These are phyloP conservation scores for Arremon brunneinucha DNA, from an alignment of 2,797 vertebrate species.

Conservation along the genomic window DNA sequence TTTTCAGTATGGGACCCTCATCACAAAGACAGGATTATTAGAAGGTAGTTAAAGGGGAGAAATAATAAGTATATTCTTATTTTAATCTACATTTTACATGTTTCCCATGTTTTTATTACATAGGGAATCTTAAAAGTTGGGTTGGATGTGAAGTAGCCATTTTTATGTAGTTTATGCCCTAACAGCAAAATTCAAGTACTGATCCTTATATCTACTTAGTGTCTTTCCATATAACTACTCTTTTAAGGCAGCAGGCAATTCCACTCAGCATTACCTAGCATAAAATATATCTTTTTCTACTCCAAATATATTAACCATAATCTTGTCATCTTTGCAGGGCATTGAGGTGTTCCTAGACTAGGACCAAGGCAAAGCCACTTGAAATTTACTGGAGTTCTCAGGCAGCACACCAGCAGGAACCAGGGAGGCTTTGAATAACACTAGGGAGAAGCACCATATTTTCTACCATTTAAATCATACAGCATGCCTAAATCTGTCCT, in stretches of 20 bases:
- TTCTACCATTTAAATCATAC: neutral
- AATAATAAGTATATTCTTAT: neutral
- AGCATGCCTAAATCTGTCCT: neutral
- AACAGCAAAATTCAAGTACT: neutral
- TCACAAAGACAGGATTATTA: neutral
- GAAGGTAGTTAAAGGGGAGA: neutral
- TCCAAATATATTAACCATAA: neutral
- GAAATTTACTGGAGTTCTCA: neutral
- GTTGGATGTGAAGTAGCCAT: neutral
- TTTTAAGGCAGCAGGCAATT: neutral
- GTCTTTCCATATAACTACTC: neutral
- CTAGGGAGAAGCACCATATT: neutral
- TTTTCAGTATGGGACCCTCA: neutral
- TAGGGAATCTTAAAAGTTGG: neutral
- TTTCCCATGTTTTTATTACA: neutral
- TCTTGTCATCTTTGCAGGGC: neutral
- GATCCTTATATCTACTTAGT: neutral
- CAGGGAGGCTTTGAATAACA: neutral
- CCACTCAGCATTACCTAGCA: neutral
- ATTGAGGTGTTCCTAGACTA: neutral
- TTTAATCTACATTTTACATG: neutral
- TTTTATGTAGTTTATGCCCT: neutral
- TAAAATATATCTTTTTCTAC: neutral
- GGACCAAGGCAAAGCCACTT: neutral
- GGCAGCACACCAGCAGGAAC: neutral